phyloP scores from a whole-genome alignment of 2,797 vertebrate species.

The Helostoma temminkii region DNA sequence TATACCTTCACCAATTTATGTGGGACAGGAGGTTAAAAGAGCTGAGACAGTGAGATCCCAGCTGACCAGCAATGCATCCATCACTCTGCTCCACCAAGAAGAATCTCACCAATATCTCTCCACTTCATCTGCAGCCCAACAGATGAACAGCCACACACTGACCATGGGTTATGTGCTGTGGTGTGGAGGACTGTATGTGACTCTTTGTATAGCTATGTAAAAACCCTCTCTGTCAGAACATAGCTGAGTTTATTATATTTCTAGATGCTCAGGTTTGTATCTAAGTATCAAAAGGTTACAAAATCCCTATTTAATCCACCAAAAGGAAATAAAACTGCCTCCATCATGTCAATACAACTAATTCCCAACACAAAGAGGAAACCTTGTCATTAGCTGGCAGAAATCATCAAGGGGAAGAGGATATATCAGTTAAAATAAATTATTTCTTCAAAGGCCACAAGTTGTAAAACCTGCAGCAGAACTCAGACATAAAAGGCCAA shows the following conservation, averaged over 20 bases:
- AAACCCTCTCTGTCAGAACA: too few relatives aligned
- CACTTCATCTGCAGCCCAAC: too few relatives aligned
- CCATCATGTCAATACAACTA: background rate
- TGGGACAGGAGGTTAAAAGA: background rate
- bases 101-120: too few relatives aligned
- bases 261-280: too few relatives aligned
- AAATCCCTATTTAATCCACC: background rate
- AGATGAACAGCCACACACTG: background rate
- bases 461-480: too few relatives aligned
- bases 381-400: too few relatives aligned
- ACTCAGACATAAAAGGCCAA: too few relatives aligned
- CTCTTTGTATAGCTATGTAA: background rate
- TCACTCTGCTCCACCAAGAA: background rate
- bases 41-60: slow-evolving; percentile 18
- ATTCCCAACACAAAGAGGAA: background rate
- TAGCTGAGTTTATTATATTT: too few relatives aligned
- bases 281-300: background rate
- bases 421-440: too few relatives aligned
- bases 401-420: too few relatives aligned
- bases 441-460: too few relatives aligned
- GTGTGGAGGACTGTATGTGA: background rate
- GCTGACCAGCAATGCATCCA: slow-evolving; percentile 21
- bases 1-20: background rate
- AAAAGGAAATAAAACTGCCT: background rate
- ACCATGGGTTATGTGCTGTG: accelerated